Percentiles rank a stretch among this genome's conserved stretches.
phyloP scores from a whole-genome alignment of 2,113 vertebrate genomes.

The Paedocypris sp. region DNA sequence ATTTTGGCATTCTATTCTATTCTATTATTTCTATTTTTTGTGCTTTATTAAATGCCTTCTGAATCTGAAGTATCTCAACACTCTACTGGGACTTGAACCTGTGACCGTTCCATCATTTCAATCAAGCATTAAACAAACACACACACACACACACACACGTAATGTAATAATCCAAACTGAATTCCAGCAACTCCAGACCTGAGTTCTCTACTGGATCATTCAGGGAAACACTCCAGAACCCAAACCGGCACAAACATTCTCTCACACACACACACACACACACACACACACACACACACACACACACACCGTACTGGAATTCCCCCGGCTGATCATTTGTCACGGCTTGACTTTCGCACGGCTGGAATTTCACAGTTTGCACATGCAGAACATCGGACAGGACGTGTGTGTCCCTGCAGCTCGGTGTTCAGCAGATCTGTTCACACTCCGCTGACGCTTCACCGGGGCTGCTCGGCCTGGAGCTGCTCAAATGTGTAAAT shows the following conservation, averaged over 20 bases:
- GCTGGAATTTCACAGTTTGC: conserved; percentile 63
- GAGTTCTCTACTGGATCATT: conserved; percentile 30
- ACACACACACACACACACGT: conserved; percentile 32
- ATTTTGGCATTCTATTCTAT: too few relatives aligned
- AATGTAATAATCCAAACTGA: conserved; percentile 41
- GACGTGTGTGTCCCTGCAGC: conserved; percentile 47
- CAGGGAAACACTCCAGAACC: conserved; percentile 25
- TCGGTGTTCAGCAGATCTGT: conserved; percentile 39
- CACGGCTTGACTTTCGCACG: conserved; percentile 31
- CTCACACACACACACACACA: conserved; percentile 16
- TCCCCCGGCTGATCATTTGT: conserved; percentile 40
- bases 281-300: conserved; percentile 20
- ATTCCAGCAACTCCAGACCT: conserved; percentile 36
- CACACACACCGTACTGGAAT: conserved; percentile 5
- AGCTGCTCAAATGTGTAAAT: too few relatives aligned
- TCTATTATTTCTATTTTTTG: too few relatives aligned
- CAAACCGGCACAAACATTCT: conserved; percentile 12
- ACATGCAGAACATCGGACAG: conserved; percentile 54
- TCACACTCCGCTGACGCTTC: conserved; percentile 47
- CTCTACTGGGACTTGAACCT: too few relatives aligned
- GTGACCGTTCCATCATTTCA: too few relatives aligned
- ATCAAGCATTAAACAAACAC: conserved; percentile 46
- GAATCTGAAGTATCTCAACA: too few relatives aligned
- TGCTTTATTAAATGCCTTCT: too few relatives aligned
- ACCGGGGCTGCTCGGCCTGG: conserved; percentile 38